Evolutionary conservation across 2,888 invertebrate genomes (phyloP), one percentile per base, ranked within the genome.

Genomic region (Macrosiphum euphorbiae): DNA sequence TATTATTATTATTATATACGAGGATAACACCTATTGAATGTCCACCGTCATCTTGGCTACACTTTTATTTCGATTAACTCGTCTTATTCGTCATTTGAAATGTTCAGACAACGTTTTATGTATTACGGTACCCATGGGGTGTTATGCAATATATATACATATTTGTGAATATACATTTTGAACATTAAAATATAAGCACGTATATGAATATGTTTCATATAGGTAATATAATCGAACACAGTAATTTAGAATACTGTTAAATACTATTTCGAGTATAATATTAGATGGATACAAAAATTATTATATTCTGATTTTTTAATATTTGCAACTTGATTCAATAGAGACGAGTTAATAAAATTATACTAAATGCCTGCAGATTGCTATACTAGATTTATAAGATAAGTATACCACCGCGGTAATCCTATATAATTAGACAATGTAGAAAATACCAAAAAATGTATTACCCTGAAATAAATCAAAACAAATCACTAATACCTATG

Each of bases 21-120:
- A 92, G 87, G 50, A 88, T 87, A 88, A 92, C 67, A 92, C 88
- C 47, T 92, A 88, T 88, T 78, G 88, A 92, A 92, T 78, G 78
- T 20, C 88, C 28, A n/a, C 13, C n/a, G 41, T 52, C 67, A 52
- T 92, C 87, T 88, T 44, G 52, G 78, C 52, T 41, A 24, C 35
- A 24, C 35, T 87, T 87, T 92, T 87, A 87, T 78, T 89, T 67
- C 61, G 50, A 61, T 92, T 92, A 88, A 88, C 44, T 78, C n/a
- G 52, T 61, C 55, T 44, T 44, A 78, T 58, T 84, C 55, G 24
- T 58, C 44, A 35, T 41, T 84, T 44, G 44, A 58, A 44, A 86
- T 87, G 35, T 58, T 86, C n/a, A 41, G 26, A n/a, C 86, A 28
- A 61, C 50, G 11, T 20, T 58, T 61, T 26, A 4, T 41, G 44